These are phyloP conservation scores for Calliscelio sp. DNA, from an alignment of 2,888 invertebrate genomes.

Conservation along the genomic window DNA sequence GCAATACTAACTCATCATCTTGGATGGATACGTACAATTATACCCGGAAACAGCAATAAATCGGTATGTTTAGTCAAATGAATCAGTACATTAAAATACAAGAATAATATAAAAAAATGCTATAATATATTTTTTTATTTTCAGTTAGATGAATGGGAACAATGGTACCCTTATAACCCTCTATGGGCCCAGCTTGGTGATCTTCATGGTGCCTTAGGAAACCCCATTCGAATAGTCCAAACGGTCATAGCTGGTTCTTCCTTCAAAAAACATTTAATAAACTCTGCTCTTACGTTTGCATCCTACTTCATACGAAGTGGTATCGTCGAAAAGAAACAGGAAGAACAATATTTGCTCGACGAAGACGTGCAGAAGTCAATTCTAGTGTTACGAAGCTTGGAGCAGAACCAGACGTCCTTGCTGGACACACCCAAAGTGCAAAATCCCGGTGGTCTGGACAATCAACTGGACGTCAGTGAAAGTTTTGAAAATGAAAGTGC, in stretches of 20 bases:
- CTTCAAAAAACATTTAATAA: conserved; percentile 89
- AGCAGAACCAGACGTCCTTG: conserved; percentile 76
- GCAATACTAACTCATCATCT: conserved; percentile 96
- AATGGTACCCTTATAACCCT: conserved; percentile 93
- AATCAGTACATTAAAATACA: not conserved
- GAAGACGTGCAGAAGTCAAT: conserved; percentile 82
- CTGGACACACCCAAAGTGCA: conserved; percentile 54
- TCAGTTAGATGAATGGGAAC: conserved; percentile 87
- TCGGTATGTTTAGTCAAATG: conserved; percentile 77
- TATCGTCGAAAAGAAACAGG: conserved; percentile 80
- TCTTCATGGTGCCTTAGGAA: conserved; percentile 94
- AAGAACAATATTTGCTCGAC: conserved; percentile 78
- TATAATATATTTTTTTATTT: conserved; percentile 64
- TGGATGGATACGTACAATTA: conserved; percentile 95
- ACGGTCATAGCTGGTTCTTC: conserved; percentile 91
- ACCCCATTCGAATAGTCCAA: conserved; percentile 91
- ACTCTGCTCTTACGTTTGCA: conserved; percentile 91
- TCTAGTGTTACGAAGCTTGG: conserved; percentile 76
- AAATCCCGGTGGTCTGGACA: conserved; percentile 32
- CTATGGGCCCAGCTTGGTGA: conserved; percentile 96
- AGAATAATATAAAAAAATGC: too few species aligned
- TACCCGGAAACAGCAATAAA: conserved; percentile 79
- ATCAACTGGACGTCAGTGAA: conserved; percentile 32
- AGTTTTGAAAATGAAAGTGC: conserved; percentile 57
- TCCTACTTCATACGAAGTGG: conserved; percentile 92